Percentiles rank a stretch among this genome's conserved stretches.
Evolutionary conservation across 1,140 invertebrate species (phyloP).

Genomic region (Plectrocnemia conspersa): DNA sequence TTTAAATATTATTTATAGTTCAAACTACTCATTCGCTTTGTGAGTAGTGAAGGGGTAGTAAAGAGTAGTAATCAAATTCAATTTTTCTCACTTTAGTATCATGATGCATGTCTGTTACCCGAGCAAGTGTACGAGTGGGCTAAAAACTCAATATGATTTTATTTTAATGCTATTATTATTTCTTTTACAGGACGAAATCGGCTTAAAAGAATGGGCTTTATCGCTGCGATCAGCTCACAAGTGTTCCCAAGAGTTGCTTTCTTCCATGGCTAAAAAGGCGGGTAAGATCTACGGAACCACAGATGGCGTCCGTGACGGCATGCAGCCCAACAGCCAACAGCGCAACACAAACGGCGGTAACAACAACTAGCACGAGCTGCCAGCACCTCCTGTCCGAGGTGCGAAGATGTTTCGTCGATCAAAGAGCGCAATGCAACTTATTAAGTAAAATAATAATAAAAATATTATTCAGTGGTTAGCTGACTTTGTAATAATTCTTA

Average conservation of each 20-base stretch:
- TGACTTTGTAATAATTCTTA: no score
- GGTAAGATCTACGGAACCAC: conserved; percentile 93
- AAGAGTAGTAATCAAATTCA: no score
- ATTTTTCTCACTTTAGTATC: no score
- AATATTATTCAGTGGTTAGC: no score
- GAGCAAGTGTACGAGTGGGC: no score
- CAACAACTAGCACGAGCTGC: conserved; percentile 53
- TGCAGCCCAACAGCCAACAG: conserved; percentile 38
- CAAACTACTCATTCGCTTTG: no score
- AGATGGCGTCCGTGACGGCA: conserved; percentile 40
- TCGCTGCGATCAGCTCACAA: conserved; percentile 88
- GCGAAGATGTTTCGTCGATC: conserved; percentile 53
- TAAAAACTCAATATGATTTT: no score
- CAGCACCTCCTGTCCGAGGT: conserved; percentile 46
- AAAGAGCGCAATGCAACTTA: conserved; percentile 51
- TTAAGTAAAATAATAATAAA: conserved; percentile 45
- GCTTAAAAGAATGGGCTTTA: conserved; percentile 90
- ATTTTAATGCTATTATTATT: no score
- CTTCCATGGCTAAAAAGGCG: conserved; percentile 92
- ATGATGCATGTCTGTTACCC: no score
- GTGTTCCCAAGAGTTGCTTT: conserved; percentile 84
- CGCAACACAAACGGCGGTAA: conserved; percentile 39
- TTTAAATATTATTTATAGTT: no score
- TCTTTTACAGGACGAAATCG: conserved; percentile 82
- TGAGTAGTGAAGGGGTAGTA: no score